phyloP scores from a whole-genome alignment of 2,888 invertebrate species.

The Oasisia sp. region DNA sequence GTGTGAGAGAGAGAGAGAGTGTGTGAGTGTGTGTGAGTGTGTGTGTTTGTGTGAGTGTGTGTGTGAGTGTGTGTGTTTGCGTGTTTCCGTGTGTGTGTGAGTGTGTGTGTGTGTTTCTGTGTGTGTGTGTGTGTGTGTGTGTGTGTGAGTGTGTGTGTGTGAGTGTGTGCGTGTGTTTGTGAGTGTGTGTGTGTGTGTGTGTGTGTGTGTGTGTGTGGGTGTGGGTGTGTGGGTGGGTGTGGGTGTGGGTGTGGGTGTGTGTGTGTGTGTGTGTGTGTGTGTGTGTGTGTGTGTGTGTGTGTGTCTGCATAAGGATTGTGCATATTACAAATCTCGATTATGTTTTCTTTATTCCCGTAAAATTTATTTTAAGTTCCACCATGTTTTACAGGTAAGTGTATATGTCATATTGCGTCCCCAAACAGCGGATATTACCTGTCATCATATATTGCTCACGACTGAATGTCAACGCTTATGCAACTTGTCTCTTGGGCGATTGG shows the following conservation, averaged over 20 bases:
- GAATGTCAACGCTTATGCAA: neutral
- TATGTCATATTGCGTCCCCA: neutral
- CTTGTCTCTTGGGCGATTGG: neutral
- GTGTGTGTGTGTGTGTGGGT: slow-evolving; percentile 13
- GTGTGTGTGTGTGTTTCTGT: neutral
- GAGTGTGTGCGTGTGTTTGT: too few species aligned
- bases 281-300: neutral
- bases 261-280: slow-evolving; percentile 8
- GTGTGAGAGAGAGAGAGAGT: too few species aligned
- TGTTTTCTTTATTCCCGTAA: too few species aligned
- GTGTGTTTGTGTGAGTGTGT: too few species aligned
- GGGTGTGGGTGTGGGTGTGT: neutral
- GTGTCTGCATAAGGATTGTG: neutral
- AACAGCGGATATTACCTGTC: neutral
- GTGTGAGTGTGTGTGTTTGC: neutral
- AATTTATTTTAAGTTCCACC: too few species aligned
- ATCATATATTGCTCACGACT: neutral
- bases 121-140: too few species aligned
- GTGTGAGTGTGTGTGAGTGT: too few species aligned
- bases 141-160: too few species aligned
- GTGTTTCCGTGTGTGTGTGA: neutral
- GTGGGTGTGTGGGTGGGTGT: neutral
- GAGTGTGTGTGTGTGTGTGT: neutral
- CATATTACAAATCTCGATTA: too few species aligned
- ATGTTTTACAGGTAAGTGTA: neutral